Evolutionary conservation across 2,888 invertebrate species (phyloP).

Genomic region (Eretmocerus hayati): DNA sequence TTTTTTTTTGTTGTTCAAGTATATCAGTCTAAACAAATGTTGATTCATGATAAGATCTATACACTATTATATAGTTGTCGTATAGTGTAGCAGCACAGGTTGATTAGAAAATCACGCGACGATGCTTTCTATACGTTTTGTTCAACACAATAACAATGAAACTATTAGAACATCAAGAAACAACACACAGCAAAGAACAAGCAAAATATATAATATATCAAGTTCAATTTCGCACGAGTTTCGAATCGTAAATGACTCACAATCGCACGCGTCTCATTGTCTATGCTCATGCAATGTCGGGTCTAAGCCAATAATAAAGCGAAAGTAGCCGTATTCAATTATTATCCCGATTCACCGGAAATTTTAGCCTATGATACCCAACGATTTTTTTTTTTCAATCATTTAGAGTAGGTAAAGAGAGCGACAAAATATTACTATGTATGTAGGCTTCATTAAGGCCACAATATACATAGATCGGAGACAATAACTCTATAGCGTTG

Average conservation of each 20-base stretch:
- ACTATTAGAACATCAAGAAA: too few relatives aligned
- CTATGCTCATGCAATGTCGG: too few relatives aligned
- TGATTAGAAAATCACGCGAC: neutral
- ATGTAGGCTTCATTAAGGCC: too few relatives aligned
- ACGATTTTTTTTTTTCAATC: neutral
- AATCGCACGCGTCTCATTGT: too few relatives aligned
- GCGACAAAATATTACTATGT: too few relatives aligned
- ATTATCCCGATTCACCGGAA: neutral
- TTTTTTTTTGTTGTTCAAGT: too few relatives aligned
- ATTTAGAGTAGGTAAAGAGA: neutral
- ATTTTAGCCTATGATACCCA: neutral
- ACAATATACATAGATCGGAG: too few relatives aligned
- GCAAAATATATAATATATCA: too few relatives aligned
- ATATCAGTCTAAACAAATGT: neutral
- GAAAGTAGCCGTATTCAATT: neutral
- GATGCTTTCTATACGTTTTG: neutral
- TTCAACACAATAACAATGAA: neutral
- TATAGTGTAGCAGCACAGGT: too few relatives aligned
- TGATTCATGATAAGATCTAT: neutral
- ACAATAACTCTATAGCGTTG: too few relatives aligned
- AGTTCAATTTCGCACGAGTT: neutral
- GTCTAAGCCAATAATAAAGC: too few relatives aligned
- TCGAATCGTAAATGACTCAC: neutral
- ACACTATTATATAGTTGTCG: neutral
- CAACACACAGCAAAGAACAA: too few relatives aligned